Evolutionary conservation across 2,888 invertebrate species (phyloP).

Genomic region (Bibio marci): DNA sequence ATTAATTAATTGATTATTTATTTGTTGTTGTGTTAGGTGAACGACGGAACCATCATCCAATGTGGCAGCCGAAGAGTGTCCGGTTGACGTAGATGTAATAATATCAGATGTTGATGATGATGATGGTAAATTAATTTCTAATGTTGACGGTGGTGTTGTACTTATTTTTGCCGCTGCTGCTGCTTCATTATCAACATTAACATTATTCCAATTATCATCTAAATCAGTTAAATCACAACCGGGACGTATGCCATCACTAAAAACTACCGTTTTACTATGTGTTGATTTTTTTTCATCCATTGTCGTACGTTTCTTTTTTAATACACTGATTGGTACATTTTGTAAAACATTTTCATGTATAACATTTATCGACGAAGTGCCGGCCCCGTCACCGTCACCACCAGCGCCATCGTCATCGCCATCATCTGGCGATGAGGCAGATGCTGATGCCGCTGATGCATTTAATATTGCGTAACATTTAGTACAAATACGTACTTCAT

Average conservation of each 20-base stretch:
- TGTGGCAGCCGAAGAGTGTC: neutral
- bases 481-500: constrained; percentile 63
- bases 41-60: too few relatives aligned
- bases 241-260: constrained; percentile 76
- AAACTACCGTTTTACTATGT: constrained; percentile 54
- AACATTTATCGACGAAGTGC: constrained; percentile 44
- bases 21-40: too few relatives aligned
- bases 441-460: too few relatives aligned
- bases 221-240: constrained; percentile 71
- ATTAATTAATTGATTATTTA: too few relatives aligned
- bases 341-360: too few relatives aligned
- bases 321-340: constrained; percentile 71
- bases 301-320: constrained; percentile 45
- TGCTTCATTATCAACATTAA: too few relatives aligned
- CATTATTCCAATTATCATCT: constrained; percentile 42
- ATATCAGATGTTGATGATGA: neutral
- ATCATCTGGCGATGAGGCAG: too few relatives aligned
- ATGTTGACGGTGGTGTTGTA: too few relatives aligned
- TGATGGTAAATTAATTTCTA: neutral
- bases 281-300: neutral
- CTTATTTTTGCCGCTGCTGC: neutral
- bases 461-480: constrained; percentile 45
- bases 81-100: neutral
- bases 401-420: constrained; percentile 16
- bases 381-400: constrained; percentile 11